Evolutionary conservation across 2,797 vertebrate genomes (phyloP).

Genomic region (Columba guinea): DNA sequence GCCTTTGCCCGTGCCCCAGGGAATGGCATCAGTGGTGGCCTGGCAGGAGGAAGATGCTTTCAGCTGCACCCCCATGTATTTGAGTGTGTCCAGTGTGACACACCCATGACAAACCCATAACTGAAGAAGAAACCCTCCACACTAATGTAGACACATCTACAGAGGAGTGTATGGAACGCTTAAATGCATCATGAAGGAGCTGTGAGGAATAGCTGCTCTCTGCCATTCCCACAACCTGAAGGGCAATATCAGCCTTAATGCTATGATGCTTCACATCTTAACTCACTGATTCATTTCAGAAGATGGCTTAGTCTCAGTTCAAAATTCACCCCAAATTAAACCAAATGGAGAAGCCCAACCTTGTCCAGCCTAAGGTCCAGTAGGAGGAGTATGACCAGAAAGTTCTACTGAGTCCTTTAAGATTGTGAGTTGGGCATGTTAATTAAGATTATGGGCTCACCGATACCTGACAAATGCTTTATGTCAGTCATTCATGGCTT

Average conservation of each 20-base stretch:
- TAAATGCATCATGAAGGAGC: not conserved
- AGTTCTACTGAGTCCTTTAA: not conserved
- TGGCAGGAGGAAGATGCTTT: not conserved
- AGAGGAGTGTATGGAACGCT: too few relatives aligned
- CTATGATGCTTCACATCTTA: not conserved
- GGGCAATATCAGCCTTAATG: not conserved
- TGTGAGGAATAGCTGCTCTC: not conserved
- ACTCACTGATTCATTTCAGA: not conserved
- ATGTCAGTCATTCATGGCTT: not conserved
- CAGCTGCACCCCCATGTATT: not conserved
- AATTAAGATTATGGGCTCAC: not conserved
- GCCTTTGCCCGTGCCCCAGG: fast-evolving
- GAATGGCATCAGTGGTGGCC: not conserved
- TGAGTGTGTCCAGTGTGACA: not conserved
- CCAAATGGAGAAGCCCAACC: not conserved
- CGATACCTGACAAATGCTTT: not conserved
- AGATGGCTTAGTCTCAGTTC: not conserved
- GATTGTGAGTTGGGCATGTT: not conserved
- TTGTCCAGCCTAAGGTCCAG: not conserved
- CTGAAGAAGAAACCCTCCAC: not conserved
- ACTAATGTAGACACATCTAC: not conserved
- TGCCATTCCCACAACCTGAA: not conserved
- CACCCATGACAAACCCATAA: not conserved
- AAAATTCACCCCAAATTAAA: not conserved
- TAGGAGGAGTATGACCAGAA: not conserved